Evolutionary conservation across 2,113 vertebrate genomes (phyloP), one percentile per base, ranked within the genome.

Genomic region (Mustelus asterias): DNA sequence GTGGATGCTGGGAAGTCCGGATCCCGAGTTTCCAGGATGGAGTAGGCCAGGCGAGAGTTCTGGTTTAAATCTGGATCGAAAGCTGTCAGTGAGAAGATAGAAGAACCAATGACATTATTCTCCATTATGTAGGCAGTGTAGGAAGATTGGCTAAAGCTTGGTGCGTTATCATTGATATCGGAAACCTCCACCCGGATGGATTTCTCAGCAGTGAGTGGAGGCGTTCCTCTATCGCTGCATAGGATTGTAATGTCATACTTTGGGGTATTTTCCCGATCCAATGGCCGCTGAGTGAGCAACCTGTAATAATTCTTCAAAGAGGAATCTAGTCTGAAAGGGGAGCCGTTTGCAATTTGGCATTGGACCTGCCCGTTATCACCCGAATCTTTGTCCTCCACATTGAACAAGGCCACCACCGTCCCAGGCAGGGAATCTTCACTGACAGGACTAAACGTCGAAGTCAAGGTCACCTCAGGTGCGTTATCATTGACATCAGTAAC

Each of bases 401-500:
- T 98, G 96, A 99, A 97, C 96, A 98, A 97, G 0, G 98, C 98
- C 96, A 99, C 97, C 54, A 98, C 98, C 0, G 98, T 98, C 44
- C 97, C 98, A 0, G 96, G 95, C 60, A 97, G 97, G 0, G 98
- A 98, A 0, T 98, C 98, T 97, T 98, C 98, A 0, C 96, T 97
- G 96, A 98, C 94, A 29, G 97, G 98, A 96, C 97, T 98, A 18
- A 97, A 97, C 96, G 97, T 97, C 90, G 98, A 98, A 65, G 97
- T 98, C 60, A 98, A 96, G 85, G 97, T 97, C 92, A 98, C 97
- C 96, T 98, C 98, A 0, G 98, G 98, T 85, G 97, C 96, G 0
- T 99, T 98, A 96, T 99, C 98, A 5, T 99, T 99, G 41, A 98
- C 97, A 85, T 99, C 98, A 0, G 97, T 96, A 96, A 99, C 96